Conservation (phyloP, 2,888 invertebrate genomes). For the Palloptera scutellata region DNA sequence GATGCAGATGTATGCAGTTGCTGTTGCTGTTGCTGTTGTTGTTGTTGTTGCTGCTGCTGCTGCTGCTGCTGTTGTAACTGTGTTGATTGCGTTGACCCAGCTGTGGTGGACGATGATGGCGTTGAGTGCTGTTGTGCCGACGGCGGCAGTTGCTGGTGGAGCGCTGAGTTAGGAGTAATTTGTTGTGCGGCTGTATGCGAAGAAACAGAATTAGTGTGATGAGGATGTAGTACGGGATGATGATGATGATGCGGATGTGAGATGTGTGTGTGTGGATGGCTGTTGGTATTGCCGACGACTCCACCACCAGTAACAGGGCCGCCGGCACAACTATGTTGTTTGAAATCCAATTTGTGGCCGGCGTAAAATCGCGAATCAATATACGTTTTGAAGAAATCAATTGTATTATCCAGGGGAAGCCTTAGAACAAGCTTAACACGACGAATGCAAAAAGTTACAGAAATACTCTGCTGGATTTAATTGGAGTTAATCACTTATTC, state of each 20-base stretch:
- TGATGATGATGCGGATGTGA: conserved; percentile 30
- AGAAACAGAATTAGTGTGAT: conserved; percentile 28
- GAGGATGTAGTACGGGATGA: conserved; percentile 29
- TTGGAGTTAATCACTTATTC: too few relatives aligned
- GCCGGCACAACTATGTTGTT: conserved; percentile 79
- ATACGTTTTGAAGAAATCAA: conserved; percentile 64
- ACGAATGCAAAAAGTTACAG: too few relatives aligned
- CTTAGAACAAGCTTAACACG: too few relatives aligned
- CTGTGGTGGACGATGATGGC: conserved; percentile 34
- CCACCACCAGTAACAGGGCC: conserved; percentile 68
- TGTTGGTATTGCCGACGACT: conserved; percentile 52
- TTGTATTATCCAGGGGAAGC: conserved; percentile 57
- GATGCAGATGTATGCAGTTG: conserved; percentile 38
- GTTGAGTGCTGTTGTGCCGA: conserved; percentile 37
- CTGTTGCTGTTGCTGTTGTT: conserved; percentile 46
- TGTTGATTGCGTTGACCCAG: conserved; percentile 32
- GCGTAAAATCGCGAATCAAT: conserved; percentile 65
- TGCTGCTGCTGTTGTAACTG: conserved; percentile 39
- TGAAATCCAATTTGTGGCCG: conserved; percentile 86
- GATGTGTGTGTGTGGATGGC: conserved; percentile 40
- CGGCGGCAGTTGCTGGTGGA: conserved; percentile 40
- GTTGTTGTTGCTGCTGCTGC: conserved; percentile 41
- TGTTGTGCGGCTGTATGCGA: conserved; percentile 34
- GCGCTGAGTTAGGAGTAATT: conserved; percentile 29
- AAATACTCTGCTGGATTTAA: too few relatives aligned